Conservation (phyloP, 2,113 vertebrate species). For the Apistogramma diplotaenia region DNA sequence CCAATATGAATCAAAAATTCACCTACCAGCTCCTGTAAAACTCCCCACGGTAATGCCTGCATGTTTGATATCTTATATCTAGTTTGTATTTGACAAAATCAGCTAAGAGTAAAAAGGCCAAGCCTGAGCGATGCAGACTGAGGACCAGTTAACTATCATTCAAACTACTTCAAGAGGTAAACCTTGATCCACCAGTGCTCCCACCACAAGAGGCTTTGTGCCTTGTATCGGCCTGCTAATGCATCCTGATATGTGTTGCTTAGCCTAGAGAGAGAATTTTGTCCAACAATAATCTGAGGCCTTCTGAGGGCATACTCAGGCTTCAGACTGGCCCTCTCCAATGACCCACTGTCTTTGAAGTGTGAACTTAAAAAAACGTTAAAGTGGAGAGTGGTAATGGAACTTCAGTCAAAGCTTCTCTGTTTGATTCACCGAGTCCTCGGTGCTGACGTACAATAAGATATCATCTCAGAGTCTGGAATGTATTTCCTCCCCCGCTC, state of each 20-base stretch:
- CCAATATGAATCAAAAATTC: neutral
- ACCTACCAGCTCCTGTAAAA: neutral
- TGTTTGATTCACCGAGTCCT: constrained; percentile 44
- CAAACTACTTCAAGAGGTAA: constrained; percentile 4
- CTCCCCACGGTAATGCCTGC: neutral
- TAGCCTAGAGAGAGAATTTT: constrained; percentile 43
- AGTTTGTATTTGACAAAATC: neutral
- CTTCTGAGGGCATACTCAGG: constrained; percentile 48
- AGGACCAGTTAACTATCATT: neutral
- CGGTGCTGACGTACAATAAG: constrained; percentile 46
- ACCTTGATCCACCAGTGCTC: neutral
- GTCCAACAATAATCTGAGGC: constrained; percentile 53
- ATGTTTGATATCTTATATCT: neutral
- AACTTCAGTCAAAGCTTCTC: constrained; percentile 56
- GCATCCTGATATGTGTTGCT: constrained; percentile 38
- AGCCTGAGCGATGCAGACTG: neutral
- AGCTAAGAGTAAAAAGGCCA: neutral
- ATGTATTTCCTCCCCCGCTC: constrained; percentile 53
- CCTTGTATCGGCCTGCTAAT: constrained; percentile 19
- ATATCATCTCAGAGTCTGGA: constrained; percentile 69
- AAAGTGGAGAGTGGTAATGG: constrained; percentile 36
- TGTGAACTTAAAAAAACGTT: constrained; percentile 42
- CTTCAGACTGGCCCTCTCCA: constrained; percentile 22
- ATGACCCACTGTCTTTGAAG: constrained; percentile 60
- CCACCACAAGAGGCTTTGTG: constrained; percentile 14